Percentiles rank a stretch among this genome's conserved stretches.
Conservation (phyloP, 2,113 vertebrate genomes). For the Thinocorus orbignyianus region DNA sequence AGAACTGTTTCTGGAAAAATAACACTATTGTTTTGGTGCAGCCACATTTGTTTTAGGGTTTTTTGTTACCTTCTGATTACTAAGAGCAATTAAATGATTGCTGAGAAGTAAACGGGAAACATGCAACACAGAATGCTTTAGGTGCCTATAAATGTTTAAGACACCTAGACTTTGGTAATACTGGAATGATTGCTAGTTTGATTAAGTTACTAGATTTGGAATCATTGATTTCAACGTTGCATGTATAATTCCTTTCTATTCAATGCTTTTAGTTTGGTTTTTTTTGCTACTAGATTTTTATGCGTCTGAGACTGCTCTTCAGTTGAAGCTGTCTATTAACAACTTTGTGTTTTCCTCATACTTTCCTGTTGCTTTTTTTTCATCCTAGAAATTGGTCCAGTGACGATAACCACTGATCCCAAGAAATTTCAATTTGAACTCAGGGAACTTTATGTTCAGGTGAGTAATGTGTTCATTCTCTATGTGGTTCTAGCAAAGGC, state of each 20-base stretch:
- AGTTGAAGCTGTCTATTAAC: not conserved
- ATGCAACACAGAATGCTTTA: not conserved
- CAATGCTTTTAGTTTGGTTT: not conserved
- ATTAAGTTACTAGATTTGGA: not conserved
- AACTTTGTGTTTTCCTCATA: not conserved
- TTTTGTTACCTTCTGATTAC: not conserved
- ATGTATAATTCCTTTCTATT: not conserved
- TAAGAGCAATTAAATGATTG: not conserved
- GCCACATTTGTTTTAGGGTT: not conserved
- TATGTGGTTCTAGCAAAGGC: not conserved
- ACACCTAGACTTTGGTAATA: not conserved
- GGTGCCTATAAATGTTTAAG: not conserved
- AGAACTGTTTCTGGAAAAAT: not conserved
- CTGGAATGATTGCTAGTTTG: not conserved
- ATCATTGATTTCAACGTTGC: not conserved
- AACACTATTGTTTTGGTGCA: not conserved
- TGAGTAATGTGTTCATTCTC: conserved; percentile 62
- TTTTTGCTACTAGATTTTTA: not conserved
- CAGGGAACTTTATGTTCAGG: conserved; percentile 97
- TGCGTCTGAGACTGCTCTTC: not conserved
- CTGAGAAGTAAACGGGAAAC: not conserved
- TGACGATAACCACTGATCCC: conserved; percentile 97
- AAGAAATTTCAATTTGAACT: conserved; percentile 98
- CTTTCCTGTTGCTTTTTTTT: not conserved
- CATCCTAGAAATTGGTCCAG: conserved; percentile 92